These are phyloP conservation scores for Chrysolina oricalcia DNA, from an alignment of 2,888 invertebrate genomes.

Conservation along the genomic window DNA sequence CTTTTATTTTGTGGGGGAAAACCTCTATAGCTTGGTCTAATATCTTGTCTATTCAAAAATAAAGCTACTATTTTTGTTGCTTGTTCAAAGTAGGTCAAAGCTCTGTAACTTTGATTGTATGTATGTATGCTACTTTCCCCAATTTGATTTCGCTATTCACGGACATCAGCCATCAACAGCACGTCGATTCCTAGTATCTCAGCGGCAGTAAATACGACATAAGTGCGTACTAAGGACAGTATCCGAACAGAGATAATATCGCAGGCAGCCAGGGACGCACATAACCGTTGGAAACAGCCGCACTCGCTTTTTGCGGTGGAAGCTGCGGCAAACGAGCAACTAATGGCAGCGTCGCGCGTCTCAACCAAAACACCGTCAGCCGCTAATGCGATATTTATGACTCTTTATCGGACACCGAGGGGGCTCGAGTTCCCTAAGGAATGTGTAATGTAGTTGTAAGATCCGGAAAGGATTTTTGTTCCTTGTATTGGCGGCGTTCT, in stretches of 20 bases:
- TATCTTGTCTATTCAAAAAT: no score
- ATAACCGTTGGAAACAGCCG: constrained; percentile 63
- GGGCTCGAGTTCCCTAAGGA: neutral
- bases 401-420: constrained; percentile 67
- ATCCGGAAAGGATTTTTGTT: neutral
- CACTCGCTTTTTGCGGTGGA: constrained; percentile 65
- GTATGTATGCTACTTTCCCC: no score
- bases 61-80: no score
- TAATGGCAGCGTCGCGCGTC: constrained; percentile 68
- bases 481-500: neutral
- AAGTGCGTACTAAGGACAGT: constrained; percentile 41
- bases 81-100: no score
- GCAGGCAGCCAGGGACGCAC: constrained; percentile 54
- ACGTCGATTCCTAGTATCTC: constrained; percentile 36
- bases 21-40: no score
- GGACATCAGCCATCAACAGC: constrained; percentile 12
- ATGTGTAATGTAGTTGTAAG: constrained; percentile 3
- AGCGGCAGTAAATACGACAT: constrained; percentile 39
- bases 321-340: constrained; percentile 70
- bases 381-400: constrained; percentile 70
- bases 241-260: constrained; percentile 53
- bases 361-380: constrained; percentile 65
- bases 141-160: no score
- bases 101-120: no score
- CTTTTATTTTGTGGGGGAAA: no score